phyloP scores from a whole-genome alignment of 2,797 vertebrate species.

The Squalus acanthias region DNA sequence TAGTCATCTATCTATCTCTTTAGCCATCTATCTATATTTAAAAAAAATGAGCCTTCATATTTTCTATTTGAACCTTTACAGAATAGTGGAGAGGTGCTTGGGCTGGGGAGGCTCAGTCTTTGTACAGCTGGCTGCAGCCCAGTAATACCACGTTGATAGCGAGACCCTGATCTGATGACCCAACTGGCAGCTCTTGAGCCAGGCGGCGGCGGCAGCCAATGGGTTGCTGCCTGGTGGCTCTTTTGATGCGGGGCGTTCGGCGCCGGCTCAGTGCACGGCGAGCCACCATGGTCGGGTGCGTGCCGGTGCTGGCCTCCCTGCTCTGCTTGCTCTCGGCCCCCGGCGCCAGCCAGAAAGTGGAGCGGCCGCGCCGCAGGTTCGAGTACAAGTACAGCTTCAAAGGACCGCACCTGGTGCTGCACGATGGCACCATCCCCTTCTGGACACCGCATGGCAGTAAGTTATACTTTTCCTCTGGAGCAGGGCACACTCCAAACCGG shows the following conservation, averaged over 20 bases:
- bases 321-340: neutral
- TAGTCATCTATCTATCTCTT: too few species aligned
- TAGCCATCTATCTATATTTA: too few species aligned
- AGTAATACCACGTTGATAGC: neutral
- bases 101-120: neutral
- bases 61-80: neutral
- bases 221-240: slow-evolving; percentile 15
- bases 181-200: neutral
- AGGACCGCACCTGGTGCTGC: slow-evolving; percentile 47
- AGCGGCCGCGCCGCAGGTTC: slow-evolving; percentile 43
- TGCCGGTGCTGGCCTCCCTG: neutral
- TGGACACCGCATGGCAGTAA: slow-evolving; percentile 53
- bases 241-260: neutral
- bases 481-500: neutral
- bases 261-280: neutral
- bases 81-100: neutral
- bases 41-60: too few species aligned
- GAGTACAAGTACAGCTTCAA: slow-evolving; percentile 56
- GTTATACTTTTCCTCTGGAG: neutral
- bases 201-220: neutral
- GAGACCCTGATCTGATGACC: neutral
- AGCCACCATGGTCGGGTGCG: neutral
- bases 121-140: neutral
- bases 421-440: slow-evolving; percentile 47
- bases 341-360: neutral